Percentiles rank a stretch among this genome's conserved stretches.
These are phyloP conservation scores for Rhinoraja longicauda DNA, from an alignment of 2,797 vertebrate species.

Conservation along the genomic window DNA sequence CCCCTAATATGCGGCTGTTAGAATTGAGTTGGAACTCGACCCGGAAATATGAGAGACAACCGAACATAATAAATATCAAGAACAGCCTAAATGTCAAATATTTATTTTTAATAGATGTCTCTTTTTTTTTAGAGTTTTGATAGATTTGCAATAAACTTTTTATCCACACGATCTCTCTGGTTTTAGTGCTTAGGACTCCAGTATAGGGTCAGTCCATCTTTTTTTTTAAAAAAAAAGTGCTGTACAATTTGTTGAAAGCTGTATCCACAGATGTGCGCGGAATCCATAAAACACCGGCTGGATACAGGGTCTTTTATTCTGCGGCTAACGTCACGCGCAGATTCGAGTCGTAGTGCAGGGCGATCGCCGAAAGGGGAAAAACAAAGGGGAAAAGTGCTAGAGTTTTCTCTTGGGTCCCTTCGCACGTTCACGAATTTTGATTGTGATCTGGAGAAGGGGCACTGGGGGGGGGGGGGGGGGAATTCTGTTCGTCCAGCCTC, in stretches of 20 bases:
- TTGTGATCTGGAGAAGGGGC: not conserved
- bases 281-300: not conserved
- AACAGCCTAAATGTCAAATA: conserved; percentile 28
- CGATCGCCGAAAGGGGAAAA: not conserved
- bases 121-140: conserved; percentile 1
- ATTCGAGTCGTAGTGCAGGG: conserved; percentile 24
- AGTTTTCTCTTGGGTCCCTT: not conserved
- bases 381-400: not conserved
- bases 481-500: not conserved
- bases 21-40: not conserved
- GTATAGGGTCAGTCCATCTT: not conserved
- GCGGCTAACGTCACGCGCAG: not conserved
- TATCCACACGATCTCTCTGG: conserved; percentile 2
- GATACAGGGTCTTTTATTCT: not conserved
- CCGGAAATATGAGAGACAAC: not conserved
- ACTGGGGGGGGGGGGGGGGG: too few relatives aligned
- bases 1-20: not conserved
- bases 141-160: conserved; percentile 33
- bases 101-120: conserved; percentile 35
- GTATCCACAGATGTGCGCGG: not conserved
- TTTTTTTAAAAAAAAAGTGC: conserved; percentile 13
- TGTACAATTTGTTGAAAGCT: not conserved
- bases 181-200: conserved; percentile 33
- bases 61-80: not conserved
- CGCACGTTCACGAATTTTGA: not conserved